Evolutionary conservation across 2,113 vertebrate genomes (phyloP).

Genomic region (Marmota monax): DNA sequence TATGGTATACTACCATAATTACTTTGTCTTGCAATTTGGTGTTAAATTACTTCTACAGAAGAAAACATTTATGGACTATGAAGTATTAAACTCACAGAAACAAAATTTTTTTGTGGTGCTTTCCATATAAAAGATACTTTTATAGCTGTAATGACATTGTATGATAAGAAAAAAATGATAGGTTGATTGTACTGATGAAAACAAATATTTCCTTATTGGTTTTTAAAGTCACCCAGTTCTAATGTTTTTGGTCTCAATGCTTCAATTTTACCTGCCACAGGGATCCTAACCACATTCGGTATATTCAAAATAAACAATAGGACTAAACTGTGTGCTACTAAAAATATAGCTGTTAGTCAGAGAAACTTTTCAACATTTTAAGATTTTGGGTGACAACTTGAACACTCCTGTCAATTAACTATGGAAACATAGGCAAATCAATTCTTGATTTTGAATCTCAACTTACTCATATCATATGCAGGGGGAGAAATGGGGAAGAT

Average conservation of each 20-base stretch:
- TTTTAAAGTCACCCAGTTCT: neutral
- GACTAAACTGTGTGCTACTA: neutral
- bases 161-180: neutral
- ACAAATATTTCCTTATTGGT: neutral
- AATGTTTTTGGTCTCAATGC: neutral
- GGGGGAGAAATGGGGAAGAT: neutral
- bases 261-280: neutral
- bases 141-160: neutral
- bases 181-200: neutral
- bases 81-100: neutral
- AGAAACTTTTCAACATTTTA: neutral
- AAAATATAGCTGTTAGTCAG: neutral
- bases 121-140: neutral
- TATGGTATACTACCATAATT: neutral
- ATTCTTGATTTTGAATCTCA: neutral
- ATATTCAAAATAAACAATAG: neutral
- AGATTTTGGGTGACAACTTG: neutral
- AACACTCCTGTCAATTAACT: neutral
- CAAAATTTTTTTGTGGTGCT: neutral
- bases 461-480: neutral
- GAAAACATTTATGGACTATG: neutral
- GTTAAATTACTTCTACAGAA: constrained; percentile 27
- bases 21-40: neutral
- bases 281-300: neutral
- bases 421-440: neutral